These are phyloP conservation scores for Myzus persicae DNA, from an alignment of 1,140 invertebrate genomes.

Conservation along the genomic window DNA sequence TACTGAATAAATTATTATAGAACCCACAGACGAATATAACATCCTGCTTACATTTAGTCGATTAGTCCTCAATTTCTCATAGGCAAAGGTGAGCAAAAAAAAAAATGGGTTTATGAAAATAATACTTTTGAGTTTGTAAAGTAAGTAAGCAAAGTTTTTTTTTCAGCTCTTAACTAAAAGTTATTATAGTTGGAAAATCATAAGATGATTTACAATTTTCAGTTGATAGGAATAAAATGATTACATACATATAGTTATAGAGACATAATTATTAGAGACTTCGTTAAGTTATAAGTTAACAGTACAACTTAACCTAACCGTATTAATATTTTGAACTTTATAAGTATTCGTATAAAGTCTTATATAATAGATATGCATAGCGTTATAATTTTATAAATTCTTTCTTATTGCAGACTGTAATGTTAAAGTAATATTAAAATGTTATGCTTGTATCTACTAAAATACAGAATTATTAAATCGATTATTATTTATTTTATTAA, in stretches of 20 bases:
- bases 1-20: neutral
- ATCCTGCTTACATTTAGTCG: neutral
- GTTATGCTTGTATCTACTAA: no score
- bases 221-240: neutral
- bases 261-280: neutral
- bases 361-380: no score
- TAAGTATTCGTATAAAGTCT: no score
- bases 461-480: no score
- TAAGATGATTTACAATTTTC: no score
- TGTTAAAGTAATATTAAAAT: no score
- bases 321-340: neutral
- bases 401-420: no score
- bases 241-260: neutral
- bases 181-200: neutral
- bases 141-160: neutral
- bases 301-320: neutral
- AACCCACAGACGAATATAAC: neutral
- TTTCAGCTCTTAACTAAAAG: neutral
- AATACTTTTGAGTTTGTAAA: no score
- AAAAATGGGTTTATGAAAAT: neutral
- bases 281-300: neutral
- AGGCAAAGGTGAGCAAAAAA: no score
- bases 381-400: no score
- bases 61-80: neutral
- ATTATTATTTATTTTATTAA: no score